Conservation (phyloP, 2,113 vertebrate species). For the Phrynocephalus versicolor region DNA sequence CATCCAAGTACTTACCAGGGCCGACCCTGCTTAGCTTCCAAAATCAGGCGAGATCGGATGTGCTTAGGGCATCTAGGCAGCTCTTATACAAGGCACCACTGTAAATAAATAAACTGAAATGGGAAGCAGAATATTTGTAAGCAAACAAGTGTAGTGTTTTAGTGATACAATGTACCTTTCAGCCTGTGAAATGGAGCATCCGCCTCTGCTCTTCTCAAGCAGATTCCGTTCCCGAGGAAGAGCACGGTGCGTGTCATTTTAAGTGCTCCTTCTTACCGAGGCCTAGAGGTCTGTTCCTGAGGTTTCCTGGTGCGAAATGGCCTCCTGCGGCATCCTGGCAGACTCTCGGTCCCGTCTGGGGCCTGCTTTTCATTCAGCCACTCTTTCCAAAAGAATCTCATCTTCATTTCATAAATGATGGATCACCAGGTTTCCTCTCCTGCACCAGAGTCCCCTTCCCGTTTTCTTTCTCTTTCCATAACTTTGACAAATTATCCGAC, state of each 20-base stretch:
- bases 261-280: background rate
- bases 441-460: background rate
- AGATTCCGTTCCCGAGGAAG: background rate
- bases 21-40: too few species aligned
- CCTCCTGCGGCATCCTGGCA: background rate
- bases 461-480: too few species aligned
- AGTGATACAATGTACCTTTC: background rate
- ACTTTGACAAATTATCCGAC: background rate
- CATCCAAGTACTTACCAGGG: too few species aligned
- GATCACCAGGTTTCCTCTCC: background rate
- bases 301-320: background rate
- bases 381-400: background rate
- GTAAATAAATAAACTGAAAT: too few species aligned
- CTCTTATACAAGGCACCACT: too few species aligned
- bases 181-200: background rate
- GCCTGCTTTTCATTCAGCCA: background rate
- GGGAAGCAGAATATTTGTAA: background rate
- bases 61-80: too few species aligned
- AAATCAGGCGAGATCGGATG: too few species aligned
- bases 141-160: background rate
- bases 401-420: background rate
- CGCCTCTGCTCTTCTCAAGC: background rate
- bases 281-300: background rate
- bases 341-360: background rate
- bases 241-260: background rate